Percentiles rank a stretch among this genome's conserved stretches.
phyloP scores from a whole-genome alignment of 2,888 invertebrate genomes.

The Drosophila percnosoma region DNA sequence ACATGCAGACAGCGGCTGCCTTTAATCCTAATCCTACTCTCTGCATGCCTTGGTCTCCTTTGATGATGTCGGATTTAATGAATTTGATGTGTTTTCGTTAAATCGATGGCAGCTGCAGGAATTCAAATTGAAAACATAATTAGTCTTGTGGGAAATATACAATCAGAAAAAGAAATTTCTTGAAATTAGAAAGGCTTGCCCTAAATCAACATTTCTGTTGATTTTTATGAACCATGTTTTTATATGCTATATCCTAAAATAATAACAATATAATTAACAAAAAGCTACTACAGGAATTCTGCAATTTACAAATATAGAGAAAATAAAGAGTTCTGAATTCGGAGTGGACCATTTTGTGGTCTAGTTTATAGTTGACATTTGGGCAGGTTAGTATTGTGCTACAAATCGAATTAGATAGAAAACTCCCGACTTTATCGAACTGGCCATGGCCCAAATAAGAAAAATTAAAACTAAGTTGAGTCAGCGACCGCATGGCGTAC shows the following conservation, averaged over 20 bases:
- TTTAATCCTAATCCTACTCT: conserved; percentile 17
- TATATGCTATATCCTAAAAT: neutral
- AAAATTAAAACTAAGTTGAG: conserved; percentile 40
- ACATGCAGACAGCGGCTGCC: conserved; percentile 65
- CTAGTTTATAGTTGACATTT: conserved; percentile 11
- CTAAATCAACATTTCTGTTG: neutral
- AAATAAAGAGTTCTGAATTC: neutral
- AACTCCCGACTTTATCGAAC: conserved; percentile 27
- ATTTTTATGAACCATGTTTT: neutral
- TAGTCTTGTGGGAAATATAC: neutral
- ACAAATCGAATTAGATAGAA: conserved; percentile 12
- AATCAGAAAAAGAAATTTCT: neutral
- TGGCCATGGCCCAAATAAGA: conserved; percentile 69
- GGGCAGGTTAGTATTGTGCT: conserved; percentile 44
- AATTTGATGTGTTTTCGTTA: conserved; percentile 37
- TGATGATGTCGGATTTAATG: conserved; percentile 11
- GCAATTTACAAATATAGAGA: neutral
- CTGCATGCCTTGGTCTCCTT: conserved; percentile 47
- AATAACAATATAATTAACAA: neutral
- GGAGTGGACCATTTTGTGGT: neutral
- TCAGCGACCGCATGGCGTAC: conserved; percentile 37
- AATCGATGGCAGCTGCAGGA: conserved; percentile 41
- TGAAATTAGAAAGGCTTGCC: neutral
- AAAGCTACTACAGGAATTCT: neutral
- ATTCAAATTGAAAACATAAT: neutral